Conservation (phyloP, 2,888 invertebrate genomes). For the Muschampia plurimacula region DNA sequence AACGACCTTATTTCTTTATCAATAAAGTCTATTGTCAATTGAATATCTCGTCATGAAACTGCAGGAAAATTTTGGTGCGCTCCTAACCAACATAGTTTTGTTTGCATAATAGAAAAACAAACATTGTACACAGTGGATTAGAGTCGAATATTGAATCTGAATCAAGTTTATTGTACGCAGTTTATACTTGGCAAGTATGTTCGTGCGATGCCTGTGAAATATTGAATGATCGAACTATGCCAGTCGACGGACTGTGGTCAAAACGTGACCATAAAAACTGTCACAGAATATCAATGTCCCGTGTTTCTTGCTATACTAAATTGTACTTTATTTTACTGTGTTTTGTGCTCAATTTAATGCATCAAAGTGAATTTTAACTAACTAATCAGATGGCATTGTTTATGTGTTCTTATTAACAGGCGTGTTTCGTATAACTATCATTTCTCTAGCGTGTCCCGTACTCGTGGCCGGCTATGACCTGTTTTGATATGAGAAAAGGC, state of each 20-base stretch:
- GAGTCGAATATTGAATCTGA: conserved; percentile 14
- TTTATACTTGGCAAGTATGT: conserved; percentile 49
- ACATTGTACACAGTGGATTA: conserved; percentile 27
- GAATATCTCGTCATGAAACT: conserved; percentile 20
- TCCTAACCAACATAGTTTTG: conserved; percentile 32
- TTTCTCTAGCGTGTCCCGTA: conserved; percentile 35
- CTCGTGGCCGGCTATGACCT: conserved; percentile 36
- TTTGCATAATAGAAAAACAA: conserved; percentile 29
- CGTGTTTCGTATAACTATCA: conserved; percentile 37
- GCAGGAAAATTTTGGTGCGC: conserved; percentile 36
- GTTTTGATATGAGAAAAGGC: conserved; percentile 38
- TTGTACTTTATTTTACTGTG: conserved; percentile 39
- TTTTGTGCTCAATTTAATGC: conserved; percentile 18
- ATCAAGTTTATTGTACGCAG: conserved; percentile 34
- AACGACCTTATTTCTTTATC: conserved; percentile 9
- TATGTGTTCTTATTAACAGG: conserved; percentile 42
- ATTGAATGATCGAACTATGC: conserved; percentile 57
- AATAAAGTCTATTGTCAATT: conserved; percentile 29
- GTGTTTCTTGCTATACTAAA: conserved; percentile 39
- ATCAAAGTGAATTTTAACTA: conserved; percentile 29
- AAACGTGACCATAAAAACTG: conserved; percentile 62
- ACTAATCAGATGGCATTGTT: conserved; percentile 48
- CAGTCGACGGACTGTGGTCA: conserved; percentile 51
- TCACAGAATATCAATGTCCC: conserved; percentile 59
- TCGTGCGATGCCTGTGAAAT: conserved; percentile 63